Evolutionary conservation across 2,888 invertebrate genomes (phyloP), one percentile per base, ranked within the genome.

Genomic region (Gordius sp.): DNA sequence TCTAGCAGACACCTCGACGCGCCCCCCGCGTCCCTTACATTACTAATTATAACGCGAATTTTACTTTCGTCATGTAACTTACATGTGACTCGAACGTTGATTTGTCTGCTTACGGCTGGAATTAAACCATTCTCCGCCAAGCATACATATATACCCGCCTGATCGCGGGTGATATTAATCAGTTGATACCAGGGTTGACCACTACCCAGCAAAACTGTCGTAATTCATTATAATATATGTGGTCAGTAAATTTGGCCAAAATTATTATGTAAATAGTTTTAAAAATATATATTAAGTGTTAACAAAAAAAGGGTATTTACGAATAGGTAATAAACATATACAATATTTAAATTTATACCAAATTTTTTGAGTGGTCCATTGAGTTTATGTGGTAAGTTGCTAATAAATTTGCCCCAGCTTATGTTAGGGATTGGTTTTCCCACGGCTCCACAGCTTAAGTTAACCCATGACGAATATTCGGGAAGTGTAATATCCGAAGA

Each of bases 91-190:
- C 20, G 8, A 20, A 47, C 47, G 20, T 20, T n/a, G 8, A 47
- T 47, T 47, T 47, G 47, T 47, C 47, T 8, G 47, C 47, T 47
- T 18, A 47, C 47, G 8, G 16, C 23, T 47, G 47, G 47, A 4
- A 20, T 8, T 18, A 47, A 18, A 4, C 47, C 47, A 23, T 47
- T 47, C 4, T 47, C 47, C 4, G 47, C 47, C 20, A 47, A 20
- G 20, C 47, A 47, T 20, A 47, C 47, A 20, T 47, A 47, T 8
- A 47, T 47, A 4, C 16, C 47, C 4, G 47, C 47, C 4, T 47
- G 16, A 20, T n/a, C 4, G 8, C 47, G 8, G 4, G 47, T 47
- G 13, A 47, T 20, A 47, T 47, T 47, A 33, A 33, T 13, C 8
- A 33, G 8, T n/a, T n/a, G 39, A n/a, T 13, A n/a, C n/a, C 39